Conservation (phyloP, 2,113 vertebrate species). For the Camelus bactrianus region DNA sequence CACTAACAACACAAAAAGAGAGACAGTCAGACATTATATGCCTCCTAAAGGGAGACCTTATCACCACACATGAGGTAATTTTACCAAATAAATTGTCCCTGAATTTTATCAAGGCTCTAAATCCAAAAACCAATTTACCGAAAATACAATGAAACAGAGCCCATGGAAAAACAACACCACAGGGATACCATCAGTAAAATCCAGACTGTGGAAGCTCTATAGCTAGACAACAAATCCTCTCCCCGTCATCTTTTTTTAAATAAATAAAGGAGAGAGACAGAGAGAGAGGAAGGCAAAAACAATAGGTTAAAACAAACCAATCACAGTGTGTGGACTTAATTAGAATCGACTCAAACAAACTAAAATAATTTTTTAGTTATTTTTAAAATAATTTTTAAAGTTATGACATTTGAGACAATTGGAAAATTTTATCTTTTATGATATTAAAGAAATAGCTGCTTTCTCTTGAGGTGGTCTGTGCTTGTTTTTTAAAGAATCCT, state of each 20-base stretch:
- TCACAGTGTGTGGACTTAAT: not conserved
- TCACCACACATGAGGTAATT: constrained; percentile 2
- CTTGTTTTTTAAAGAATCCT: not conserved
- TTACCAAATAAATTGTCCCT: constrained; percentile 44
- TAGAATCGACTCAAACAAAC: not conserved
- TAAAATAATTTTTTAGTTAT: not conserved
- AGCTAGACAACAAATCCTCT: not conserved
- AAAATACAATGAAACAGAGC: constrained; percentile 1
- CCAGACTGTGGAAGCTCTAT: not conserved
- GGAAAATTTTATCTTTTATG: not conserved
- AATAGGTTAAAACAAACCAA: not conserved
- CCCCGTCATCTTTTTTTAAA: not conserved
- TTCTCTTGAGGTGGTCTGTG: not conserved
- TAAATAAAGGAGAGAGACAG: not conserved
- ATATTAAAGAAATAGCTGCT: not conserved
- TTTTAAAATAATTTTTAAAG: not conserved
- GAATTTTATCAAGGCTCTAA: constrained; percentile 34
- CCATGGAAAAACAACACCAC: not conserved
- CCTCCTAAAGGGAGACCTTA: not conserved
- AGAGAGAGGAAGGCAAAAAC: not conserved
- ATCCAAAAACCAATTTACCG: constrained; percentile 32
- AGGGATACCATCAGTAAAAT: constrained; percentile 19
- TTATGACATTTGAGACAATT: not conserved
- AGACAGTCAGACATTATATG: not conserved
- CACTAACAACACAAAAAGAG: not conserved